Evolutionary conservation across 2,113 vertebrate genomes (phyloP).

Genomic region (Actenoides hombroni): DNA sequence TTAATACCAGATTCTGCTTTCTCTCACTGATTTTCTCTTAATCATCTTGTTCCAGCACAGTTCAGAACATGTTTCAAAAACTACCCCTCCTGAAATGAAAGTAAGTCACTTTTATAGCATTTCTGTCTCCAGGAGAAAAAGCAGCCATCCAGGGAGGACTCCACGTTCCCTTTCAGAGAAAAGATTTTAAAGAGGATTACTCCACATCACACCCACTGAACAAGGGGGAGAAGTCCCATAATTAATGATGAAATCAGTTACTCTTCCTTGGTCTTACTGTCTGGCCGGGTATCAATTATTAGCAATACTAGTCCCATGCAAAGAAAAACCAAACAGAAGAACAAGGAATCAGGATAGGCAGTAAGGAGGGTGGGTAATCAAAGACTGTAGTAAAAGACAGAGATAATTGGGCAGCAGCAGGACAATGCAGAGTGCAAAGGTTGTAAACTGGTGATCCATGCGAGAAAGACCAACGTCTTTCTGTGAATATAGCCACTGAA

Average conservation of each 20-base stretch:
- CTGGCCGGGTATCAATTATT: neutral
- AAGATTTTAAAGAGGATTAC: neutral
- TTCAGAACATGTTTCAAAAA: neutral
- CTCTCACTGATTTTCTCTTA: neutral
- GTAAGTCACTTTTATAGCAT: neutral
- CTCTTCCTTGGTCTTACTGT: neutral
- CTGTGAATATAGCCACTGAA: accelerated
- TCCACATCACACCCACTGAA: neutral
- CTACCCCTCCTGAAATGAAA: neutral
- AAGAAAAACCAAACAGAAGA: neutral
- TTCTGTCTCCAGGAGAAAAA: neutral
- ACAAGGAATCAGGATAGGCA: accelerated
- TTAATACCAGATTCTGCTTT: neutral
- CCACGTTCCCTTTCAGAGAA: neutral
- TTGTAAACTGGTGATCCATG: neutral
- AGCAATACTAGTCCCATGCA: accelerated
- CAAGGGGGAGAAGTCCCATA: neutral
- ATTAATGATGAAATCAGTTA: neutral
- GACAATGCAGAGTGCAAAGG: accelerated
- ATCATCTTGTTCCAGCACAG: neutral
- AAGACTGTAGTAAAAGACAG: neutral
- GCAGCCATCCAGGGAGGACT: neutral
- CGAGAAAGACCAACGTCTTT: neutral
- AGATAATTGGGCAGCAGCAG: neutral
- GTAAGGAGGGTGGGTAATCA: neutral